Evolutionary conservation across 2,888 invertebrate genomes (phyloP).

Genomic region (Euplexia lucipara): DNA sequence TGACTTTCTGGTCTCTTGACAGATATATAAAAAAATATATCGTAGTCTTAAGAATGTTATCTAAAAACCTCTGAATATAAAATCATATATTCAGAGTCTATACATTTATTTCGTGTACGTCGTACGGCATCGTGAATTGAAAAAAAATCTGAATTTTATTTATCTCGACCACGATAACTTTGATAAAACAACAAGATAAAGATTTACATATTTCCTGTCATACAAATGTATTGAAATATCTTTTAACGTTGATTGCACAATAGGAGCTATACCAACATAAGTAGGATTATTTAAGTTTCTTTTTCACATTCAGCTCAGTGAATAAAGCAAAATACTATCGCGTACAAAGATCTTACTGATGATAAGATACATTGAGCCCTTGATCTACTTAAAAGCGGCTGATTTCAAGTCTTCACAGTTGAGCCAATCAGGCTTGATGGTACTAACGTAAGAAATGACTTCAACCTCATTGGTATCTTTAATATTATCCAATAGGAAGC

Average conservation of each 20-base stretch:
- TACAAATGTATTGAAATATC: background rate
- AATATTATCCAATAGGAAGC: background rate
- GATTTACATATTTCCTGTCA: background rate
- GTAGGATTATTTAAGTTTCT: no score
- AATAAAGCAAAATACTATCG: conserved; percentile 1
- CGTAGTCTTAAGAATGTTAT: background rate
- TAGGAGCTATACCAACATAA: background rate
- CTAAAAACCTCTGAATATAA: conserved; percentile 21
- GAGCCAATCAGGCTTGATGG: background rate
- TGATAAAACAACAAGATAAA: conserved; percentile 20
- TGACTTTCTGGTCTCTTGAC: background rate
- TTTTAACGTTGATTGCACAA: background rate
- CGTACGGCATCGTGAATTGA: conserved; percentile 13
- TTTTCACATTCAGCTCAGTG: no score
- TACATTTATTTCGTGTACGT: background rate
- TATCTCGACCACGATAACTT: conserved; percentile 8
- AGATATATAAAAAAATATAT: background rate
- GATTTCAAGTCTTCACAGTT: background rate
- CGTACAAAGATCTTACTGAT: background rate
- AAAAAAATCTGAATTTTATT: conserved; percentile 19
- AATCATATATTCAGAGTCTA: conserved; percentile 1
- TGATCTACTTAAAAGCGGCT: background rate
- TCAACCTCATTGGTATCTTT: background rate
- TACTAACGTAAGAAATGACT: background rate
- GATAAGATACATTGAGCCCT: conserved; percentile 8